These are phyloP conservation scores for Julus scandinavius DNA, from an alignment of 2,888 invertebrate genomes.

Conservation along the genomic window DNA sequence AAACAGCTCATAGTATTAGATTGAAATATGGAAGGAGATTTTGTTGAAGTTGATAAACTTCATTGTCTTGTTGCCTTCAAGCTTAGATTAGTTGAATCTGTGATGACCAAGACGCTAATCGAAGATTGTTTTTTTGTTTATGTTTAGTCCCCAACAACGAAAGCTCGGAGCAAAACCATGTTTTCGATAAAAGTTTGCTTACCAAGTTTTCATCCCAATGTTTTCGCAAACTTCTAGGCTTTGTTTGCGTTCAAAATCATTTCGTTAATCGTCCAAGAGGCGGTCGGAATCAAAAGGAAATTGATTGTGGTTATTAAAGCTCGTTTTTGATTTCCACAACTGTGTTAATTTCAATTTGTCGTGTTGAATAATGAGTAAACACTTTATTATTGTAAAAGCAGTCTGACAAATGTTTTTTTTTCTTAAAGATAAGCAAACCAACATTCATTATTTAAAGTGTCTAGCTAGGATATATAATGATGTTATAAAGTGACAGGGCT, in stretches of 20 bases:
- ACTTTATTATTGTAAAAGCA: not conserved
- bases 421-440: not conserved
- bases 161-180: too few relatives aligned
- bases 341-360: not conserved
- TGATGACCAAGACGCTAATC: too few relatives aligned
- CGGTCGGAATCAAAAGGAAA: too few relatives aligned
- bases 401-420: not conserved
- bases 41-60: not conserved
- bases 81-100: not conserved
- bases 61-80: not conserved
- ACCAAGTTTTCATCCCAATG: too few relatives aligned
- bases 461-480: not conserved
- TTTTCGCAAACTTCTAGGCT: too few relatives aligned
- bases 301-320: not conserved
- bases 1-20: not conserved
- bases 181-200: too few relatives aligned
- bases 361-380: not conserved
- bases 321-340: not conserved
- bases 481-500: not conserved
- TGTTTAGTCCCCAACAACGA: too few relatives aligned
- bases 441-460: slow-evolving; percentile 23
- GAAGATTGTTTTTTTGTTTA: too few relatives aligned
- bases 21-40: not conserved
- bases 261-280: too few relatives aligned
- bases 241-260: too few relatives aligned